These are phyloP conservation scores for Trogon surrucura DNA, from an alignment of 2,113 vertebrate genomes.

Conservation along the genomic window DNA sequence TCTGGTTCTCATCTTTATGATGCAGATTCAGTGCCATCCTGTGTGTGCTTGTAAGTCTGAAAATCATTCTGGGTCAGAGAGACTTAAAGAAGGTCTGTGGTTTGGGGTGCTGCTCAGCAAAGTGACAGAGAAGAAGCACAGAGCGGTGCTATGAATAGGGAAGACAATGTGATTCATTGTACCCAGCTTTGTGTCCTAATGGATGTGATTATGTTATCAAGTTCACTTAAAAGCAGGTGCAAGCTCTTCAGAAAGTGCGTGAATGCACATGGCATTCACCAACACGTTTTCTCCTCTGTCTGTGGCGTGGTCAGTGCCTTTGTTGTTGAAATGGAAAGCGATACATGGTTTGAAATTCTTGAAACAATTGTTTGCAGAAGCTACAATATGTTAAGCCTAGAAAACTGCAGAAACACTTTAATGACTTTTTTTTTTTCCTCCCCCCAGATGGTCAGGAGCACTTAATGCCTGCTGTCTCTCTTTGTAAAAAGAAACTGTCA, in stretches of 20 bases:
- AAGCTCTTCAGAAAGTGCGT: neutral
- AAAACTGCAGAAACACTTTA: neutral
- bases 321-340: neutral
- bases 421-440: neutral
- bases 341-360: neutral
- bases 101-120: neutral
- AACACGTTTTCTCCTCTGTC: neutral
- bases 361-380: neutral
- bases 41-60: neutral
- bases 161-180: neutral
- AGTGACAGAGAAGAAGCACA: neutral
- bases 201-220: neutral
- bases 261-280: neutral
- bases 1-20: neutral
- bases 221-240: neutral
- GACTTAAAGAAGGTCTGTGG: neutral
- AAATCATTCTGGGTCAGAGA: neutral
- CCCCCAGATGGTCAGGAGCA: conserved; percentile 58
- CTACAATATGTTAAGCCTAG: neutral
- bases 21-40: neutral
- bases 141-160: neutral
- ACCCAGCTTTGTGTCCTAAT: neutral
- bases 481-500: conserved; percentile 74
- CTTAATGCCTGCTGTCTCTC: conserved; percentile 14
- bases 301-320: neutral